A percentile compares a stretch with the other conserved stretches of the same genome.
These are phyloP conservation scores for Sylvilagus floridanus DNA, from an alignment of 2,797 vertebrate genomes.

Conservation along the genomic window DNA sequence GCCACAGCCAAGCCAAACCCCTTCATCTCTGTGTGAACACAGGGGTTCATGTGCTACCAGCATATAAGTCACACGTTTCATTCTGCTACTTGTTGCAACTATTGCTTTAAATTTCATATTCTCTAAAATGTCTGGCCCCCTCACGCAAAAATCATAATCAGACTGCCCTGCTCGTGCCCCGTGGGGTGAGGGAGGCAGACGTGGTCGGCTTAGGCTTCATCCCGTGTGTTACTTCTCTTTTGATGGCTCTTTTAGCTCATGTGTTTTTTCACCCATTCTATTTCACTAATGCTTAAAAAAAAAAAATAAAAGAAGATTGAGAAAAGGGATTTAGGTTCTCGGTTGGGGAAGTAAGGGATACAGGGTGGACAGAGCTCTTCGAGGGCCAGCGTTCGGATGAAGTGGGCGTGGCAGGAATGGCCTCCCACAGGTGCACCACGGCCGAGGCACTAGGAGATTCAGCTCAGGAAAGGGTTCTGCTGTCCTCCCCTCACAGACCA, in stretches of 20 bases:
- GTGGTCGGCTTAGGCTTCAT: not conserved
- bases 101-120: not conserved
- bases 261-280: not conserved
- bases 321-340: not conserved
- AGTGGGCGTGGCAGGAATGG: not conserved
- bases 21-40: not conserved
- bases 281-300: slow-evolving; percentile 53
- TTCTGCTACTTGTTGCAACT: not conserved
- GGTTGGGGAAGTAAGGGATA: slow-evolving; percentile 13
- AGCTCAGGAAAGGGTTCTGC: not conserved
- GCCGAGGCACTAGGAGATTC: not conserved
- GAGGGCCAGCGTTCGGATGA: too few relatives aligned
- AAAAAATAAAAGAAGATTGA: slow-evolving; percentile 51
- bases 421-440: not conserved
- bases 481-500: not conserved
- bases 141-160: not conserved
- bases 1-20: not conserved
- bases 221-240: slow-evolving; percentile 36
- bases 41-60: not conserved
- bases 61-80: not conserved
- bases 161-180: not conserved
- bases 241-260: not conserved
- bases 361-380: not conserved
- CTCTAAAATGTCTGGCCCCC: not conserved
- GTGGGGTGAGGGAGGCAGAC: not conserved